Evolutionary conservation across 2,797 vertebrate species (phyloP).

Genomic region (Sebastolobus alascanus): DNA sequence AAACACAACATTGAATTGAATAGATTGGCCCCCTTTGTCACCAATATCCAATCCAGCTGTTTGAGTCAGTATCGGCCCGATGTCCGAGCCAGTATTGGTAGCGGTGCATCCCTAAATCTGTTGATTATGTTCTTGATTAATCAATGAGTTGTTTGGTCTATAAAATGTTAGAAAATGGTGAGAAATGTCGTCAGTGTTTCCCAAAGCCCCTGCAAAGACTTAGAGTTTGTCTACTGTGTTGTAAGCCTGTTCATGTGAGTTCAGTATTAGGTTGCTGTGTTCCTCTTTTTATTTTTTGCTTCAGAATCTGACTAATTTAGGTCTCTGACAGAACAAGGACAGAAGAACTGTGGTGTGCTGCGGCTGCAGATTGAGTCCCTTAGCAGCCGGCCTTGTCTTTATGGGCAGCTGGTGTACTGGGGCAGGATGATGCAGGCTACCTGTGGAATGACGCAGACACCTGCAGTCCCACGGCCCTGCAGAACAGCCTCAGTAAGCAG

Average conservation of each 20-base stretch:
- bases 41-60: too few relatives aligned
- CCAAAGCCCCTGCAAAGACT: not conserved
- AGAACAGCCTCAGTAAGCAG: slow-evolving; percentile 3
- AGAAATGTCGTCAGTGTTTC: too few relatives aligned
- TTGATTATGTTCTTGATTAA: too few relatives aligned
- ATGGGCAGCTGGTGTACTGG: slow-evolving; percentile 51
- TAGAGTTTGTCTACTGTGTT: not conserved
- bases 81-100: too few relatives aligned
- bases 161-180: too few relatives aligned
- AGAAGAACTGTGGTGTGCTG: slow-evolving; percentile 16
- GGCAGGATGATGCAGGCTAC: slow-evolving; percentile 38
- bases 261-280: not conserved
- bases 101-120: too few relatives aligned
- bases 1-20: too few relatives aligned
- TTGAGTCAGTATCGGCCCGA: too few relatives aligned
- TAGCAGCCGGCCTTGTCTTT: slow-evolving; percentile 31
- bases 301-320: slow-evolving; percentile 12
- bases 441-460: slow-evolving; percentile 43
- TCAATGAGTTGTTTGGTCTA: too few relatives aligned
- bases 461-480: slow-evolving; percentile 43
- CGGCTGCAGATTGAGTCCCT: slow-evolving; percentile 48
- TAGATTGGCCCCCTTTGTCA: too few relatives aligned
- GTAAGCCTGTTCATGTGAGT: not conserved
- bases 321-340: slow-evolving; percentile 48
- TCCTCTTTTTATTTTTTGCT: slow-evolving; percentile 15